Conservation (phyloP, 1,140 invertebrate species). For the Pomacea maculata region DNA sequence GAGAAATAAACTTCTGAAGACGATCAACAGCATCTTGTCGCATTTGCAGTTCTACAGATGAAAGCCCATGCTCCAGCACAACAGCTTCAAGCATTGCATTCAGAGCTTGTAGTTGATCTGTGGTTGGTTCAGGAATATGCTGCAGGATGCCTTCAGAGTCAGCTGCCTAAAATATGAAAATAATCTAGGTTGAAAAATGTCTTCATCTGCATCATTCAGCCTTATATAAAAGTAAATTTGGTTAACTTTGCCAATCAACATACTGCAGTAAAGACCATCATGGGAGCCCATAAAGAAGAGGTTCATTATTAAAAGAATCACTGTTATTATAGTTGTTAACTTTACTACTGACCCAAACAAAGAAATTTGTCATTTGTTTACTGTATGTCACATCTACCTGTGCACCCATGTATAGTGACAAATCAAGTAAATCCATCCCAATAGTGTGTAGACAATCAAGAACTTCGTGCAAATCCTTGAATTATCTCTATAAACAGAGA, state of each 20-base stretch:
- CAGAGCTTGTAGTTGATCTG: slow-evolving; percentile 42
- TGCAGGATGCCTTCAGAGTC: slow-evolving; percentile 46
- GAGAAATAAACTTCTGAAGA: slow-evolving; percentile 34
- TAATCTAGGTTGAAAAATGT: background rate
- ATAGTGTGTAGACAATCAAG: background rate
- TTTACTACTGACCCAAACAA: background rate
- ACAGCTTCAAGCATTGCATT: slow-evolving; percentile 42
- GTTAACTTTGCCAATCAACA: no score
- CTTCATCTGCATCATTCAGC: no score
- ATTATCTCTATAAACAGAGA: background rate
- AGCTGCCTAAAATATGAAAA: slow-evolving; percentile 36
- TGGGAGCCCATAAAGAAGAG: no score
- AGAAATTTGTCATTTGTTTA: background rate
- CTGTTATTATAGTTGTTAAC: background rate
- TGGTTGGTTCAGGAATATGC: slow-evolving; percentile 44
- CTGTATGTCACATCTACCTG: background rate
- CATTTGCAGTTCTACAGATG: slow-evolving; percentile 29
- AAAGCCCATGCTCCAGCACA: slow-evolving; percentile 34
- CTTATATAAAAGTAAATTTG: no score
- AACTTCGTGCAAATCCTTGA: background rate
- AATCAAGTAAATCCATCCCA: background rate
- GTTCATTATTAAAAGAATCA: background rate
- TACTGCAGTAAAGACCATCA: no score
- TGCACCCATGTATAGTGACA: background rate
- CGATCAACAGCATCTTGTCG: slow-evolving; percentile 32